Conservation (phyloP, 37 sponge, comb jelly and placozoan genomes). For the Amphimedon queenslandica region DNA sequence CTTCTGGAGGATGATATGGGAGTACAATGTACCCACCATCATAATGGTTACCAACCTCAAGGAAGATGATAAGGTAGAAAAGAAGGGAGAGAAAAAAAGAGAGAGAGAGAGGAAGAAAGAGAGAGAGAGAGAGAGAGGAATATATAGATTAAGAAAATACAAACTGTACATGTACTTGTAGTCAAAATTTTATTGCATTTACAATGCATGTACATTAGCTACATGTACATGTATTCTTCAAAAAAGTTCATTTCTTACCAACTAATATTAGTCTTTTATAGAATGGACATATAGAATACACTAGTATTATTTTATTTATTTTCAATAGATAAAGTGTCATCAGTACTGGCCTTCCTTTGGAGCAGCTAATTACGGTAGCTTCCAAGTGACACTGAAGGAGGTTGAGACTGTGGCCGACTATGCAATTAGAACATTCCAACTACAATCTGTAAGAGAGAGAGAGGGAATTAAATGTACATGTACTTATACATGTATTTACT, state of each 20-base stretch:
- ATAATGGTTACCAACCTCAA: conserved; percentile 70
- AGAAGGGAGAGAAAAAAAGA: not conserved
- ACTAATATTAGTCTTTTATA: not conserved
- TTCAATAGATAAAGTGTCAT: conserved; percentile 72
- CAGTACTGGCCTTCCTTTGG: conserved; percentile 91
- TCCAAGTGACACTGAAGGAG: conserved; percentile 75
- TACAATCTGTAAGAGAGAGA: conserved; percentile 36
- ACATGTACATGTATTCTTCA: not conserved
- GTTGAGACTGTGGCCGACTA: conserved; percentile 80
- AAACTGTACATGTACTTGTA: too few species aligned
- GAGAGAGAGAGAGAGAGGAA: conserved; percentile 11
- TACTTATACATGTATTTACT: too few species aligned
- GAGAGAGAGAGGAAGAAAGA: not conserved
- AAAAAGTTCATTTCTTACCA: not conserved
- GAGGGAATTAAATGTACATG: too few species aligned
- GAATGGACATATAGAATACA: too few species aligned
- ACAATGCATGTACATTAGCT: too few species aligned
- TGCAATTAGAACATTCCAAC: conserved; percentile 74
- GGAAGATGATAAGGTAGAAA: conserved; percentile 61
- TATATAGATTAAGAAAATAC: too few species aligned
- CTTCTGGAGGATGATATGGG: conserved; percentile 80
- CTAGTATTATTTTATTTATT: not conserved
- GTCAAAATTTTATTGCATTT: too few species aligned
- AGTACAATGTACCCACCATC: conserved; percentile 55
- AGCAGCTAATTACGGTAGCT: conserved; percentile 60